These are phyloP conservation scores for Alethe castanea DNA, from an alignment of 2,113 vertebrate species.

Conservation along the genomic window DNA sequence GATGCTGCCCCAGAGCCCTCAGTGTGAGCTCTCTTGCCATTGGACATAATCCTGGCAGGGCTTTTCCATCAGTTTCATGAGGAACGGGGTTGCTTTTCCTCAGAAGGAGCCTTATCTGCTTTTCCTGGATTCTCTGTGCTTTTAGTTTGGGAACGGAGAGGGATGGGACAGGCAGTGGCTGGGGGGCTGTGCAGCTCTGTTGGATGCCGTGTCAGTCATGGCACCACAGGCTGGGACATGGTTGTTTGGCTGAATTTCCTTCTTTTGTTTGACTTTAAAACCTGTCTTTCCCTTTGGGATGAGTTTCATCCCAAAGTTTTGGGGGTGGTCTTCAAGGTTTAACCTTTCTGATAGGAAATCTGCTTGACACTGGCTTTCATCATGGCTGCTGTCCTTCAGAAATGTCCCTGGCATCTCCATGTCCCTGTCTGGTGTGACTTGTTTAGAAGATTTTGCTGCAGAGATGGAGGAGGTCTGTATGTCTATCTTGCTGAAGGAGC, in stretches of 20 bases:
- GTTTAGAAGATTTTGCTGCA: background rate
- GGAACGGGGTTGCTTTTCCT: background rate
- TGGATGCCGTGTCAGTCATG: background rate
- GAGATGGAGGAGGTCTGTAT: background rate
- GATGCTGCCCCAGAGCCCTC: background rate
- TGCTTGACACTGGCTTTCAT: background rate
- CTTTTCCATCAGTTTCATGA: background rate
- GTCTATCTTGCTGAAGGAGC: background rate
- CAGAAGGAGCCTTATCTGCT: background rate
- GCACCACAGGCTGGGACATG: background rate
- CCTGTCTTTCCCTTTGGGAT: background rate
- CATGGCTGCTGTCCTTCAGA: background rate
- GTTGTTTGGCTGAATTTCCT: background rate
- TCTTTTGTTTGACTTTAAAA: background rate
- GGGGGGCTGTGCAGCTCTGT: background rate
- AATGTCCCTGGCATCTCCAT: background rate
- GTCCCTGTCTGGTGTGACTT: background rate
- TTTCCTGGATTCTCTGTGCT: background rate
- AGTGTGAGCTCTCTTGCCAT: background rate
- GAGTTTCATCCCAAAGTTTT: too few species aligned
- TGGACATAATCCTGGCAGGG: background rate
- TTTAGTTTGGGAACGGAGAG: background rate
- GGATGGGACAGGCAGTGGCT: fast-evolving
- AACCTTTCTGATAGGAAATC: background rate
- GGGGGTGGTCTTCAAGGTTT: background rate